Base-by-base conservation (phyloP, 2,797 vertebrate genomes). In the Pseudochirops cupreus region DNA sequence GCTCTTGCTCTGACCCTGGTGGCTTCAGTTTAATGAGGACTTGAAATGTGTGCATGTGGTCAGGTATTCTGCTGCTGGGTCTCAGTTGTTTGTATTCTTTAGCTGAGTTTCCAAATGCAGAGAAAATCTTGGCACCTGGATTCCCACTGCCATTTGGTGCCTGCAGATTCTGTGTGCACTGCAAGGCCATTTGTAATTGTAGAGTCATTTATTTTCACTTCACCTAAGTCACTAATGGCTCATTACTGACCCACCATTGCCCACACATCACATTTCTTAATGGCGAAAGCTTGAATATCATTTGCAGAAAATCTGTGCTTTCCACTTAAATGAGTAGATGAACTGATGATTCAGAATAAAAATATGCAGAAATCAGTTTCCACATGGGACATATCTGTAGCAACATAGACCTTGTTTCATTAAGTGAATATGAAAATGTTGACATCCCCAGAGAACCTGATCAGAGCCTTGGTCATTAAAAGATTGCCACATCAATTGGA, bases 211-310 rank as follows among this genome's bases (percentile, higher is more conserved):
- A 97, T 95, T 95, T 96, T 92, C 31, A 57, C 74, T 39, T 98
- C 95, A 94, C 93, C 91, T 97, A 91, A 82, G 89, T 93, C 95
- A 95, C 92, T 97, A 96, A 95, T 94, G 96, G 94, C 92, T 96
- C 94, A 96, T 95, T 96, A 94, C 56, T 96, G 91, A 93, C 82
- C 59, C 59, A 96, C 97, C 95, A 96, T 29, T 21, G 56, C 92
- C 67, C 87, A 95, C 52, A 56, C 95, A 95, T 74, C 97, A 74
- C 94, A 95, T 31, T 94, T 91, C 91, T 94, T 96, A 96, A 97
- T 62, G 28, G 54, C 10, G 90, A 82, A 95, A 93, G 31, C 39
- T 82, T 96, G 74, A 28, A 92, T 90, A 96, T 96, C 53, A 93
- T 93, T 96, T 97, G 95, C 29, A 57, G 82, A 93, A 94, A 93